Conservation (phyloP, 2,888 invertebrate genomes). For the Sphinx pinastri region DNA sequence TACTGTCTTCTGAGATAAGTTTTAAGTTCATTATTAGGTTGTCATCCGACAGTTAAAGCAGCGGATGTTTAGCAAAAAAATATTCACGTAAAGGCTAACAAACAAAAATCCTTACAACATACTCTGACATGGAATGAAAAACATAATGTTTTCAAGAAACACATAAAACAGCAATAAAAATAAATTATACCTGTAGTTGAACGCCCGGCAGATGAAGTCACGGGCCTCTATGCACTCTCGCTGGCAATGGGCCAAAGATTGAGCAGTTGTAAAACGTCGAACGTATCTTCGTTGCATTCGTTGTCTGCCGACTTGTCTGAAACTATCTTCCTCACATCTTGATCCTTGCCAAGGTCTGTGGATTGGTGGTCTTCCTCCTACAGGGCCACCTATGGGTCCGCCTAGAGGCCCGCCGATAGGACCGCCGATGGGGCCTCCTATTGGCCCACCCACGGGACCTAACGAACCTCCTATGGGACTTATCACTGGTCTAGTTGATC, state of each 20-base stretch:
- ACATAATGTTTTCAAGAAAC: slow-evolving; percentile 11
- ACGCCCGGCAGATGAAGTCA: slow-evolving; percentile 93
- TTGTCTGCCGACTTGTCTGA: slow-evolving; percentile 92
- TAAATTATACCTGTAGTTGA: slow-evolving; percentile 89
- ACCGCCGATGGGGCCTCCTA: slow-evolving; percentile 60
- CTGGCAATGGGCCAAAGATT: slow-evolving; percentile 91
- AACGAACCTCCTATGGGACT: slow-evolving; percentile 33
- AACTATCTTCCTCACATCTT: slow-evolving; percentile 93
- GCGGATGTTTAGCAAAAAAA: not conserved
- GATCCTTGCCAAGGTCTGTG: slow-evolving; percentile 79
- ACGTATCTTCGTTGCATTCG: slow-evolving; percentile 92
- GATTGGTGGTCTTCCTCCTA: slow-evolving; percentile 64
- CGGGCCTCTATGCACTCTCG: slow-evolving; percentile 92
- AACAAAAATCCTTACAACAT: not conserved
- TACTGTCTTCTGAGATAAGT: no score
- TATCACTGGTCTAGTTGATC: slow-evolving; percentile 31
- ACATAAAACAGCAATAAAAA: slow-evolving; percentile 13
- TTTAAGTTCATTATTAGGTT: not conserved
- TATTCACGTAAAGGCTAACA: not conserved
- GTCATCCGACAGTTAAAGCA: not conserved
- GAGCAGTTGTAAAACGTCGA: slow-evolving; percentile 88
- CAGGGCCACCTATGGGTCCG: slow-evolving; percentile 59
- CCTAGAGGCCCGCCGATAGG: slow-evolving; percentile 64
- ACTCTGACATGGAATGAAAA: not conserved
- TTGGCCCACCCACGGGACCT: slow-evolving; percentile 45